Conservation (phyloP, 2,113 vertebrate species). For the Urocolius indicus region DNA sequence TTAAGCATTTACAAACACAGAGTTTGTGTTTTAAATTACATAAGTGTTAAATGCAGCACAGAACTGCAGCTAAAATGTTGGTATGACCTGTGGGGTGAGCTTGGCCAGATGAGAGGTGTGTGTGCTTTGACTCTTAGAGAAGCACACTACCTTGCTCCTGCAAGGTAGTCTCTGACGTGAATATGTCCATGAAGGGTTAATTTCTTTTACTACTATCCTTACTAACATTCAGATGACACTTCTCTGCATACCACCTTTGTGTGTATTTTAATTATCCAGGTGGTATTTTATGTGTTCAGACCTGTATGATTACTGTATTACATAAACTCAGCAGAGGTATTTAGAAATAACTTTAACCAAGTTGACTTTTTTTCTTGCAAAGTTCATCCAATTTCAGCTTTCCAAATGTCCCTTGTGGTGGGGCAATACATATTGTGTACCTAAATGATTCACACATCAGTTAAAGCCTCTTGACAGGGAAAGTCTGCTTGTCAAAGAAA, state of each 20-base stretch:
- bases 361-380: constrained; percentile 27
- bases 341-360: constrained; percentile 28
- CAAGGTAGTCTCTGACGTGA: neutral
- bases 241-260: neutral
- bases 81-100: neutral
- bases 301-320: constrained; percentile 18
- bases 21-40: neutral
- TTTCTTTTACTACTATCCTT: neutral
- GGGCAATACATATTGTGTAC: neutral
- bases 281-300: constrained; percentile 25
- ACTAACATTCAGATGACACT: neutral
- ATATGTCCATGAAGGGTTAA: neutral
- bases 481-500: neutral
- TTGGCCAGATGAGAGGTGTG: neutral
- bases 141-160: neutral
- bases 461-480: neutral
- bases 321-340: constrained; percentile 45
- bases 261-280: constrained; percentile 41
- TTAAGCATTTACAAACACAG: neutral
- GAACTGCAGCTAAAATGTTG: neutral
- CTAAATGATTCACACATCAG: neutral
- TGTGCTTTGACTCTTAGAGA: neutral
- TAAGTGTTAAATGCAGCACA: neutral
- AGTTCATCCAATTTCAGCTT: constrained; percentile 41
- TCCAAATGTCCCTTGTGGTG: constrained; percentile 16